Evolutionary conservation across 2,888 invertebrate species (phyloP).

Genomic region (Perdita meconis): DNA sequence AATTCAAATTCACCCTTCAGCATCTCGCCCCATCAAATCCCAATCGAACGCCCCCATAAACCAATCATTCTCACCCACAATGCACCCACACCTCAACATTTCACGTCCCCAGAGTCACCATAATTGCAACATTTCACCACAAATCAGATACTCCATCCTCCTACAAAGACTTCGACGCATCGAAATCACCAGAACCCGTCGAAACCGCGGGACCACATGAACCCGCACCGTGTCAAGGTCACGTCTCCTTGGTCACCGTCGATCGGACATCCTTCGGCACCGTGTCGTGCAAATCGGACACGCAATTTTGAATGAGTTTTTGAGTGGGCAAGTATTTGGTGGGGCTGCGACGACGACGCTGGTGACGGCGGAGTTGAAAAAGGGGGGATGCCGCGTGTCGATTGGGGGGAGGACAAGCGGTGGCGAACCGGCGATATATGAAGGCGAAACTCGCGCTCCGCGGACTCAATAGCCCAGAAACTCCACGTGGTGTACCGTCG

Average conservation of each 20-base stretch:
- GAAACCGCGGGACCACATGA: background rate
- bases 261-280: constrained; percentile 18
- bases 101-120: too few species aligned
- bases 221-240: constrained; percentile 43
- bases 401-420: constrained; percentile 68
- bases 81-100: too few species aligned
- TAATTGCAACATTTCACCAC: too few species aligned
- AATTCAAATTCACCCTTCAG: too few species aligned
- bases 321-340: constrained; percentile 52
- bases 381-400: constrained; percentile 56
- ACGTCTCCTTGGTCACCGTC: background rate
- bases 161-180: too few species aligned
- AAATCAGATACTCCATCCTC: too few species aligned
- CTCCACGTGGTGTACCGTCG: constrained; percentile 63
- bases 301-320: constrained; percentile 58
- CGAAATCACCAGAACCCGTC: constrained; percentile 2
- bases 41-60: too few species aligned
- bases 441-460: constrained; percentile 81
- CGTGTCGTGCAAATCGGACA: background rate
- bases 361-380: constrained; percentile 52
- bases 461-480: constrained; percentile 81
- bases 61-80: too few species aligned
- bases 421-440: constrained; percentile 80
- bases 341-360: constrained; percentile 50
- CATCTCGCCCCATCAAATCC: too few species aligned